phyloP scores from a whole-genome alignment of 2,888 invertebrate species.

The Salpingus planirostris region DNA sequence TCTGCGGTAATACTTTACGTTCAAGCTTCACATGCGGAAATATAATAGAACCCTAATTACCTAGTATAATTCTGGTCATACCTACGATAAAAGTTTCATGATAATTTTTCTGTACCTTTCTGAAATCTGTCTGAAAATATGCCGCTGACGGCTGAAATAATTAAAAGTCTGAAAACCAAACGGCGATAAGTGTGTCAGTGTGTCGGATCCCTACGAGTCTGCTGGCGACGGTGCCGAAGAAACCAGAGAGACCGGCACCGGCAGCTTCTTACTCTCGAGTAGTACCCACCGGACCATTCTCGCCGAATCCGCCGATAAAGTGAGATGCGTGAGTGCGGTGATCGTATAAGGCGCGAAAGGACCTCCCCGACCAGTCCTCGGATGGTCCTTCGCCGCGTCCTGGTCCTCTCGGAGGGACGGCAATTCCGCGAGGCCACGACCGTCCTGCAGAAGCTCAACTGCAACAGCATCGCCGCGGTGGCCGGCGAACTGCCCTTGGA shows the following conservation, averaged over 20 bases:
- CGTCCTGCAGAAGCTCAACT: conserved; percentile 69
- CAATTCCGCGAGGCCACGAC: conserved; percentile 88
- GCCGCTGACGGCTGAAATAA: too few species aligned
- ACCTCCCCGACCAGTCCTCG: conserved; percentile 56
- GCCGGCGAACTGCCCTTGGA: conserved; percentile 77
- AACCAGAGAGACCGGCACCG: conserved; percentile 1
- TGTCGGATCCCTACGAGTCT: conserved; percentile 18
- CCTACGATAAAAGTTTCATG: too few species aligned
- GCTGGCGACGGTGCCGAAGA: conserved; percentile 8
- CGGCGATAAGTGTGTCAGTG: conserved; percentile 26
- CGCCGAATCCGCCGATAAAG: conserved; percentile 23
- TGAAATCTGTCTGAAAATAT: too few species aligned
- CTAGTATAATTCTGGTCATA: too few species aligned
- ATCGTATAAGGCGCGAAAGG: conserved; percentile 59
- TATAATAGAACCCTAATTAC: too few species aligned
- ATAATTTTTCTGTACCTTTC: too few species aligned
- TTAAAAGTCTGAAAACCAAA: too few species aligned
- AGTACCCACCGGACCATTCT: conserved; percentile 20
- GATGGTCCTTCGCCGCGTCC: conserved; percentile 58
- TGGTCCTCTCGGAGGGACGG: conserved; percentile 76
- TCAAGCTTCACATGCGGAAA: too few species aligned
- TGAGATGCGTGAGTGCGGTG: conserved; percentile 61
- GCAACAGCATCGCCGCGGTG: conserved; percentile 68
- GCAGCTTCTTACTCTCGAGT: conserved; percentile 11
- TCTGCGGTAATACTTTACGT: too few species aligned